Evolutionary conservation across 2,113 vertebrate species (phyloP).

Genomic region (Heloderma charlesbogerti): DNA sequence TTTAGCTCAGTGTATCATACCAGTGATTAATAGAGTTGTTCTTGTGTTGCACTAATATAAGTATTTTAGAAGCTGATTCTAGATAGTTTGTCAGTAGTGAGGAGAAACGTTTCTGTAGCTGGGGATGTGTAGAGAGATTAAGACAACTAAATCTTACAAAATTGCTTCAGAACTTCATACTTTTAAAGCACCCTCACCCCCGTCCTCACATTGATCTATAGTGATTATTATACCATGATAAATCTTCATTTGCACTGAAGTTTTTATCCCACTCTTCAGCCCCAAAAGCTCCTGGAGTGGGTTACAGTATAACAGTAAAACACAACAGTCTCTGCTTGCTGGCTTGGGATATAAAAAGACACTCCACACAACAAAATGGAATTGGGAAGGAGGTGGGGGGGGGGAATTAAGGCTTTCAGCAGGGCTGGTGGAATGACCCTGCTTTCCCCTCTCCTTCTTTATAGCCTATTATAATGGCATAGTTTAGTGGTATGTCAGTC

Average conservation of each 20-base stretch:
- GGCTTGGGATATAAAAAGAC: too few relatives aligned
- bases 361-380: too few relatives aligned
- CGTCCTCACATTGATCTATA: neutral
- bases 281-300: too few relatives aligned
- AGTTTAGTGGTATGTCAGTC: neutral
- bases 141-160: constrained; percentile 11
- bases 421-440: too few relatives aligned
- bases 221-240: neutral
- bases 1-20: neutral
- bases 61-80: neutral
- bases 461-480: too few relatives aligned
- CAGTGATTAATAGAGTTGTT: neutral
- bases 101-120: neutral
- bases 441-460: too few relatives aligned
- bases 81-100: neutral
- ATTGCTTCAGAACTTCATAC: neutral
- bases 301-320: too few relatives aligned
- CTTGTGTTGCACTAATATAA: neutral
- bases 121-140: neutral
- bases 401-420: too few relatives aligned
- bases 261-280: too few relatives aligned
- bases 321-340: too few relatives aligned
- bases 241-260: neutral
- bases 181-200: neutral
- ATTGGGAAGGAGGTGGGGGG: too few relatives aligned